Base-by-base conservation (phyloP, 2,113 vertebrate species). In the Trinectes maculatus region DNA sequence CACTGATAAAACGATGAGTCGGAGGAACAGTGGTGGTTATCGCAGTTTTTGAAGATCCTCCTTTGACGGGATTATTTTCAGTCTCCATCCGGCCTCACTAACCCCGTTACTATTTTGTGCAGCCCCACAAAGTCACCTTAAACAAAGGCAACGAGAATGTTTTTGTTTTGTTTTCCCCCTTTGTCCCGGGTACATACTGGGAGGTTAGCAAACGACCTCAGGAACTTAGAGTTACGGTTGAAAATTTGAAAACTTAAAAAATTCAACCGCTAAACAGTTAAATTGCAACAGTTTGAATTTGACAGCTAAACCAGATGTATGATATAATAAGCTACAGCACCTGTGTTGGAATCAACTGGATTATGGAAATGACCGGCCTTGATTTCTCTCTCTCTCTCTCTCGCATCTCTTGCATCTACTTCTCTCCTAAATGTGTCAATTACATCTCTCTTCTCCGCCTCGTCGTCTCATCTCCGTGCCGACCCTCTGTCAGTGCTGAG, bases 401-500 rank as follows among this genome's bases (percentile, higher is more conserved):
- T 53, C 55, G 68, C 29, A 29, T 7, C 33, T 12, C 2, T 40
- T 59, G 60, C 68, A 47, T 64, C 62, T 80, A 4, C 67, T 71
- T 78, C 60, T 62, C 39, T 54, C 54, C 55, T 49, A 68, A 82
- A 85, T 74, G 63, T 83, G 72, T 84, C 74, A 73, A 71, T 86
- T 58, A 48, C 64, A 77, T 62, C 69, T 74, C n/a, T 69, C 70
- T 64, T 59, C 26, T 59, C 54, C 61, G 31, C 61, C 77, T 73
- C 57, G 49, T 68, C 22, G 19, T 83, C 71, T 83, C 77, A 70
- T 83, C 68, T 48, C 37, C 21, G 22, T 26, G 85, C 48, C 79
- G 21, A 60, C 71, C 60, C 58, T 70, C 86, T 81, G 88, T 46
- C 63, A 99, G 98, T 94, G 54, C 92, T 99, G 76, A 96, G 94